Conservation (phyloP, 2,888 invertebrate species). For the Lordiphosa fenestrarum region DNA sequence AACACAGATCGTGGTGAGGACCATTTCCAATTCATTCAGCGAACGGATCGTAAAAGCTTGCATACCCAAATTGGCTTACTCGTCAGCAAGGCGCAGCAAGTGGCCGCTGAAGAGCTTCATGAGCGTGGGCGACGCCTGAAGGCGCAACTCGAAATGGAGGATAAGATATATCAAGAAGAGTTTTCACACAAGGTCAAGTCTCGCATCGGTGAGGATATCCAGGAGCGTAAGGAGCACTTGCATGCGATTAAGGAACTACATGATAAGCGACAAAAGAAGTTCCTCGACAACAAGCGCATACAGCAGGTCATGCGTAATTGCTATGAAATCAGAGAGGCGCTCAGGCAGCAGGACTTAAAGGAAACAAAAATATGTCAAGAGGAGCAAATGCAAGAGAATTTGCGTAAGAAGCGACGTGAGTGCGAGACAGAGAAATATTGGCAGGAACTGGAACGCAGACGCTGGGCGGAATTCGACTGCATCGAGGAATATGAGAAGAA, state of each 20-base stretch:
- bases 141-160: slow-evolving; percentile 67
- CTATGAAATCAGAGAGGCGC: slow-evolving; percentile 73
- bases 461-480: slow-evolving; percentile 49
- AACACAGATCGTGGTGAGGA: slow-evolving; percentile 39
- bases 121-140: slow-evolving; percentile 60
- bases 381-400: slow-evolving; percentile 75
- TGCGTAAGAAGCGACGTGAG: slow-evolving; percentile 49
- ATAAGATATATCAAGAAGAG: slow-evolving; percentile 72
- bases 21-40: slow-evolving; percentile 64
- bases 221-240: slow-evolving; percentile 65
- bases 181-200: slow-evolving; percentile 71
- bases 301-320: slow-evolving; percentile 76
- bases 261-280: slow-evolving; percentile 49
- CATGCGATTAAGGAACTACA: slow-evolving; percentile 65
- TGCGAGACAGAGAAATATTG: slow-evolving; percentile 65
- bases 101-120: slow-evolving; percentile 59
- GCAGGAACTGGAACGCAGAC: slow-evolving; percentile 57
- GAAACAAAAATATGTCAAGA: slow-evolving; percentile 67
- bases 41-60: slow-evolving; percentile 74
- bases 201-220: slow-evolving; percentile 74
- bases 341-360: slow-evolving; percentile 63
- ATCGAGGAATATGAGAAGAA: slow-evolving; percentile 49
- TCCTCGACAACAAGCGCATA: slow-evolving; percentile 64
- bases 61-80: slow-evolving; percentile 68
- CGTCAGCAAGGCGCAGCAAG: slow-evolving; percentile 70